Evolutionary conservation across 2,888 invertebrate genomes (phyloP), one percentile per base, ranked within the genome.

Genomic region (Podotricha telesiphe): DNA sequence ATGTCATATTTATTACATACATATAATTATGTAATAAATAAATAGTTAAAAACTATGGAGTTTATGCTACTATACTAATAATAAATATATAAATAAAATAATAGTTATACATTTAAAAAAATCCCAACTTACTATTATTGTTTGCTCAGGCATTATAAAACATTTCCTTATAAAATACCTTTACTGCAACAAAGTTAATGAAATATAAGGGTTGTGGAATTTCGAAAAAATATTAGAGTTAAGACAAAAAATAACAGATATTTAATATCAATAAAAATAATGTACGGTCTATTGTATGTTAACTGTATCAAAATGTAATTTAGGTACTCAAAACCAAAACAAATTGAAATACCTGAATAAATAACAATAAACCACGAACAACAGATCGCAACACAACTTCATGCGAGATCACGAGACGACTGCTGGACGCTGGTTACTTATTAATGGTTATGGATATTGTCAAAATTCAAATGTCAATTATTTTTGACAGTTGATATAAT

Each of bases 131-230:
- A 66, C 66, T 20, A 13, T 50, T 66, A 40, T 15, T 37, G 50
- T 13, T 66, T 58, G 47, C 22, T 66, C 66, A 47, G 66, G 66
- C 66, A 59, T 59, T 48, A 45, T 47, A 28, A 28, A 6, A 11
- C 55, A 47, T 61, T 61, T 45, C 45, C 17, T 22, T 7, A 17
- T 5, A 22, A 28, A 42, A 15, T 28, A 5, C 17, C 1, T 55
- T 17, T 55, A 4, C 55, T 37, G 55, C 11, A 55, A 55, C 13
- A 55, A 53, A 53, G 17, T 11, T 17, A 34, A 55, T 28, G 6
- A 55, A 17, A 55, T 34, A 55, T 34, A 34, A 17, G 17, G 34
- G 17, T 5, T 17, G 34, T 34, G 5, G 28, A 2, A 53, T 13
- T 28, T 37, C 8, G 37, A 37, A 8, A 37, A 42, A 42, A 42